These are phyloP conservation scores for Athene cunicularia DNA, from an alignment of 2,113 vertebrate species.

Conservation along the genomic window DNA sequence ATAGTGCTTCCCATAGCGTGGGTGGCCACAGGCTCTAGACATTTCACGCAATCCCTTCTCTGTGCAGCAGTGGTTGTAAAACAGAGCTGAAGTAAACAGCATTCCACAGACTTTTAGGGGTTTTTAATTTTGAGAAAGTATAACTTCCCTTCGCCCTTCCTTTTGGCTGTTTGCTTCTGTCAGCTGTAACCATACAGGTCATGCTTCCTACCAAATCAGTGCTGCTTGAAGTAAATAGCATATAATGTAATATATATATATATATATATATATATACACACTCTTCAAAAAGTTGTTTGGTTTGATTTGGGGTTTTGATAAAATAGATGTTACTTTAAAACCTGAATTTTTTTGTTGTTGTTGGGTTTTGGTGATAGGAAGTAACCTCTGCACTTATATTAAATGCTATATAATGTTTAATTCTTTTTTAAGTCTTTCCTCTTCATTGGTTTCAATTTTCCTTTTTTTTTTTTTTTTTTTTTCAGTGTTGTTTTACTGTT, in stretches of 20 bases:
- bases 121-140: constrained; percentile 46
- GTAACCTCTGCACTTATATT: neutral
- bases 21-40: constrained; percentile 72
- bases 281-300: neutral
- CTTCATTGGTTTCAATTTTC: neutral
- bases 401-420: neutral
- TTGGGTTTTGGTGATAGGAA: neutral
- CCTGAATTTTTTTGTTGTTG: neutral
- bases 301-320: neutral
- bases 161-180: constrained; percentile 33
- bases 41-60: constrained; percentile 15
- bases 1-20: constrained; percentile 70
- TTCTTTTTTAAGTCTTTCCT: neutral
- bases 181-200: neutral
- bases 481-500: neutral
- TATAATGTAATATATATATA: neutral
- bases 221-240: neutral
- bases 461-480: neutral
- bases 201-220: neutral
- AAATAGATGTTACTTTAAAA: neutral
- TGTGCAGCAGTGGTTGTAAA: constrained; percentile 33
- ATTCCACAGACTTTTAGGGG: constrained; percentile 47
- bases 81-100: constrained; percentile 60
- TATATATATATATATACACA: neutral
- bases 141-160: neutral